Base-by-base conservation (phyloP, 2,797 vertebrate species). In the Danio kyathit region DNA sequence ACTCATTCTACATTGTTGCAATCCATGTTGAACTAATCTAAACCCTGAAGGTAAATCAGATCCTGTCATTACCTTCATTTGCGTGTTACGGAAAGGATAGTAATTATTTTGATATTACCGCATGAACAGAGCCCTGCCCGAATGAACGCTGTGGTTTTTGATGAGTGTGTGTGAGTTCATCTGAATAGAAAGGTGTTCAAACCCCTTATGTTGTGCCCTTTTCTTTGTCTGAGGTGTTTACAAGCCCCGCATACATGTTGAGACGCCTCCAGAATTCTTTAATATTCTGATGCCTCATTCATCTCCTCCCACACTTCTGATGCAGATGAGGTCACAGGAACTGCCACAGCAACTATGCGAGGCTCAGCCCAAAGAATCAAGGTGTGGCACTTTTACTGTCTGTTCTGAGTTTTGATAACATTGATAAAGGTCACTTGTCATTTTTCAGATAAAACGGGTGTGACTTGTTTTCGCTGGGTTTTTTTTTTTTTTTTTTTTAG, bases 351-450 rank as follows among this genome's bases (percentile, higher is more conserved):
- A 67, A 40, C 3, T 44, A 38, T 4, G 19, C 2, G 17, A 57
- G 46, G 9, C 46, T 72, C 49, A 6, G 46, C 9, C n/a, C 12
- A 9, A 71, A 44, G 14, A 72, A 63, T 63, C 9, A 19, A 54
- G 77, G 57, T 64, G 77, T 29, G 67, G 48, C 51, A 13, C 13
- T 38, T 49, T 63, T 48, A 66, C 13, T 13, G 38, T 43, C 44
- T 51, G 29, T 29, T 29, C 29, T 29, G 29, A 29, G 29, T 29
- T 29, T 29, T 29, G 29, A 29, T 29, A 16, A 5, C 4, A 6
- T 4, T 10, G 46, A 43, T 16, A 46, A 38, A 5, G 38, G 8
- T 11, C 6, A 29, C 11, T 7, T 3, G 2, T 56, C 0, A 51
- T 51, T 69, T 40, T 5, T 13, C 29, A 40, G 9, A 2, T 16